These are phyloP conservation scores for Pogonocichla stellata DNA, from an alignment of 2,113 vertebrate genomes.

Conservation along the genomic window DNA sequence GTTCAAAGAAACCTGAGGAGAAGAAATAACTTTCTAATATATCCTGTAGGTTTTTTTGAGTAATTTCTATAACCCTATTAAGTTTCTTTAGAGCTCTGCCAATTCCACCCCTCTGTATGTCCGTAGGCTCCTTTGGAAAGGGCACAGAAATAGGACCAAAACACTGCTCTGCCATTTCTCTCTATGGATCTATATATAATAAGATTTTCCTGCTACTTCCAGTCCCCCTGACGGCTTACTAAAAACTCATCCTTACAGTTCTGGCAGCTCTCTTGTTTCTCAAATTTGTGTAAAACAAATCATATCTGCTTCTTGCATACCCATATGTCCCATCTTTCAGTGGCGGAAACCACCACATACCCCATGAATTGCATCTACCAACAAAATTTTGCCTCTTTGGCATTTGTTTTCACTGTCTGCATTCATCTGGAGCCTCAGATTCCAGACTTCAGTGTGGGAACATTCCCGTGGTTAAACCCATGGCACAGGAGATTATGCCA, in stretches of 20 bases:
- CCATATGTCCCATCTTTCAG: neutral
- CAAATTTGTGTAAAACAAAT: neutral
- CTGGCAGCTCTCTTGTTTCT: neutral
- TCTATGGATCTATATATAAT: neutral
- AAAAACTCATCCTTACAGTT: neutral
- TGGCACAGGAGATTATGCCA: fast-evolving
- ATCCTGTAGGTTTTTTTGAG: neutral
- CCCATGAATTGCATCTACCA: fast-evolving
- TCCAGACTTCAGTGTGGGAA: fast-evolving
- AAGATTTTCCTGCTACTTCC: neutral
- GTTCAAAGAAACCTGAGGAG: conserved; percentile 8
- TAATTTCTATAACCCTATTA: conserved; percentile 11
- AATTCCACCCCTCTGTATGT: neutral
- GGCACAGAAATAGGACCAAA: neutral
- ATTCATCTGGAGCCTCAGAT: neutral
- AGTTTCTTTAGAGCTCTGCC: neutral
- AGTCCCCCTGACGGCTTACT: neutral
- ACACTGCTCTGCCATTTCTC: neutral
- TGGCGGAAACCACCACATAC: neutral
- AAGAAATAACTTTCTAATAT: neutral
- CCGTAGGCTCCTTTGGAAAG: neutral
- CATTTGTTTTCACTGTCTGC: neutral
- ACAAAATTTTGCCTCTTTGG: neutral
- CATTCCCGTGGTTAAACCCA: neutral
- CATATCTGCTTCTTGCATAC: neutral